Base-by-base conservation (phyloP, 2,113 vertebrate species). In the Micronisus gabar region DNA sequence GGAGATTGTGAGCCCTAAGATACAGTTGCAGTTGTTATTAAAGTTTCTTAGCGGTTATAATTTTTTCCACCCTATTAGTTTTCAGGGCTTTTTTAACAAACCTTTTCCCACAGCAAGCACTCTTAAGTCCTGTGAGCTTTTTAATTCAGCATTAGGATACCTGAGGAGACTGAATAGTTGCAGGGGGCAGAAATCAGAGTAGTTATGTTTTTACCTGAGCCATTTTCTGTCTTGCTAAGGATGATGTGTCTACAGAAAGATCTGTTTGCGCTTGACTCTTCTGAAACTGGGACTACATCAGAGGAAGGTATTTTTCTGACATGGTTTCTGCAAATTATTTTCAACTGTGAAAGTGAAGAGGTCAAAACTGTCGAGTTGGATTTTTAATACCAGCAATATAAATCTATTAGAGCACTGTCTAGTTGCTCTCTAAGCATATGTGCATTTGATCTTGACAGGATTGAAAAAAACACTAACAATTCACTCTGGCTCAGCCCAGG, bases 401-500 rank as follows among this genome's bases (percentile, higher is more conserved):
- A 86, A 70, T 83, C 74, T 91, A 14, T 83, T 80, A 86, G 62
- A 90, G 32, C 63, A 93, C 58, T n/a, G 48, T 41, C 66, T 80
- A 36, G 63, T 55, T 95, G 30, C 94, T 98, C 83, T 94, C 72
- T 85, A 94, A 95, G 88, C 59, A 62, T 90, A 43, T 45, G 59
- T 91, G 48, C 55, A 22, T 94, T 93, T 96, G 83, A 78, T 97
- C 68, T 78, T 88, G 85, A 89, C 83, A 96, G 91, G 66, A 91
- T 48, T 94, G 95, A 53, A 70, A 68, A 68, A 81, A 74, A 70
- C 86, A 96, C 58, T 82, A 94, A 75, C 92, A 91, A 23, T 93
- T 96, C 91, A 67, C 15, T 97, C 74, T 91, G 86, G 84, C 80
- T 96, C 87, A 95, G 95, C 86, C 68, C 93, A 95, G 93, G 74